Evolutionary conservation across 2,888 invertebrate species (phyloP), one percentile per base, ranked within the genome.

Genomic region (Rhaphigaster nebulosa): DNA sequence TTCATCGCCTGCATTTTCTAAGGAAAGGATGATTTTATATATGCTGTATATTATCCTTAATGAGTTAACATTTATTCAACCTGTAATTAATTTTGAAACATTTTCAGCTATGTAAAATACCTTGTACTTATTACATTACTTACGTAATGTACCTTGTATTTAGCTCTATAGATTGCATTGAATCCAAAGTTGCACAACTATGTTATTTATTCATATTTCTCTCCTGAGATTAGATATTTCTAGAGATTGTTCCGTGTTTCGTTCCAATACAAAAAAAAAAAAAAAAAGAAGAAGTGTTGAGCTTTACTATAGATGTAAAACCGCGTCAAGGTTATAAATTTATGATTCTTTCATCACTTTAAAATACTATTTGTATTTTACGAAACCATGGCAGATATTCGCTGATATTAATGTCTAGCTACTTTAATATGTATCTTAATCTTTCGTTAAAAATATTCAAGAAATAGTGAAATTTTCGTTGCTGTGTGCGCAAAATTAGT

Each of bases 171-270:
- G 38, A 6, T 38, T 76, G 34, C 70, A 38, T 20, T 20, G 34
- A 76, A 76, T 34, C 70, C 70, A 70, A 15, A 10, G 34, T 76
- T 76, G 23, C 70, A 76, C 38, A 76, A 76, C 70, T 76, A 20
- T 76, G 34, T 34, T 76, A n/a, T 76, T 76, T 76, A 34, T 76
- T 76, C 23, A 76, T 76, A 76, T 20, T 76, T 38, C 70, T 20
- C 34, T 38, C 1, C 23, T 6, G 20, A 76, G 29, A 76, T 76
- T 34, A 38, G 34, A 76, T 76, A 76, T 76, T 26, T 76, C 34
- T 20, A 70, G 70, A 18, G 38, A 76, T 76, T 76, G 34, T 38
- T 76, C 2, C 10, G 60, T 65, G 8, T 15, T 15, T 29, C 8
- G 5, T 10, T 29, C 15, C 6, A 38, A 38, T 29, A 76, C 2